phyloP scores from a whole-genome alignment of 2,797 vertebrate genomes.

The Myotis planiceps region DNA sequence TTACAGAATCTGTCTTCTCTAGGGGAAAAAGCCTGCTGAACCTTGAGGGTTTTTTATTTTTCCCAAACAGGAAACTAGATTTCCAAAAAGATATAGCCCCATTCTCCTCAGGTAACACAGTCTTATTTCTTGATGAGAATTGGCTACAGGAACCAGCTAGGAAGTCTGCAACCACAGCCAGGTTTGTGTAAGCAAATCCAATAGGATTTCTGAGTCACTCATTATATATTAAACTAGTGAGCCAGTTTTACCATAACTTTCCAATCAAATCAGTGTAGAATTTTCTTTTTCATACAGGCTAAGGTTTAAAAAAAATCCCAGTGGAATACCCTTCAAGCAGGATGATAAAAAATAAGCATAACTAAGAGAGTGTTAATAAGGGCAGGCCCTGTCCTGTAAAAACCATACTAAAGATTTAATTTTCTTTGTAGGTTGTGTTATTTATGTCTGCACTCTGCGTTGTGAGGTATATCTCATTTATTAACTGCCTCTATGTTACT shows the following conservation, averaged over 20 bases:
- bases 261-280: not conserved
- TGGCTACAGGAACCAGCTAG: not conserved
- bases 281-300: not conserved
- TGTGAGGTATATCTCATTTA: not conserved
- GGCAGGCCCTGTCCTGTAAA: not conserved
- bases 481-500: not conserved
- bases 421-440: not conserved
- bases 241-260: constrained; percentile 50
- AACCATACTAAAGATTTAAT: constrained; percentile 2
- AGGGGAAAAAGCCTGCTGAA: not conserved
- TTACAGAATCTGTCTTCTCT: constrained; percentile 42
- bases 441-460: not conserved
- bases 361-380: not conserved
- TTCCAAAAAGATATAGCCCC: constrained; percentile 37
- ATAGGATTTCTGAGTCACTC: constrained; percentile 29
- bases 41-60: not conserved
- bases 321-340: constrained; percentile 8
- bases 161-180: constrained; percentile 36
- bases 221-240: not conserved
- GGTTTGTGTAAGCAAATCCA: constrained; percentile 26
- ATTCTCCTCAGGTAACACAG: constrained; percentile 14
- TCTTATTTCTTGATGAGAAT: constrained; percentile 57
- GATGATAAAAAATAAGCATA: constrained; percentile 1
- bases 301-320: not conserved
- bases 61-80: constrained; percentile 39